Evolutionary conservation across 2,797 vertebrate genomes (phyloP).

Genomic region (Chromobotia macracanthus): DNA sequence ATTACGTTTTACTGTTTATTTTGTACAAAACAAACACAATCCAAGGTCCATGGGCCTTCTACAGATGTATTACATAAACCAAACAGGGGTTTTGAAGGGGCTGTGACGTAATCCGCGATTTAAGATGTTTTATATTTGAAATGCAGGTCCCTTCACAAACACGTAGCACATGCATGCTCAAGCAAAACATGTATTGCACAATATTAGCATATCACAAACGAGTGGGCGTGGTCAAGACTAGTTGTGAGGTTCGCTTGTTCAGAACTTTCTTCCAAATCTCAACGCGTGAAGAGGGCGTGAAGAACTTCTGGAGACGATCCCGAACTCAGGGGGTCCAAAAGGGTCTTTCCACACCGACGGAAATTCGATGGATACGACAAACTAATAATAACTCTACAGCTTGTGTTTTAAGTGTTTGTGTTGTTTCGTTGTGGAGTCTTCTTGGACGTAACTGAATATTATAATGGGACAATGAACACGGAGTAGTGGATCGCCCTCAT

Average conservation of each 20-base stretch:
- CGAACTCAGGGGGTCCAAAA: background rate
- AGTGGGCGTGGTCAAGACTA: slow-evolving; percentile 17
- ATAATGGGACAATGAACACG: slow-evolving; percentile 7
- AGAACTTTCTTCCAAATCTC: slow-evolving; percentile 13
- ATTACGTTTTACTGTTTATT: background rate
- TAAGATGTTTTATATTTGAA: too few species aligned
- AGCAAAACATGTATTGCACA: background rate
- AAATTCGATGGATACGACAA: slow-evolving; percentile 17
- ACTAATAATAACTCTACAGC: background rate
- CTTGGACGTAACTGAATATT: slow-evolving; percentile 12
- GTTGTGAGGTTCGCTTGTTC: slow-evolving; percentile 1
- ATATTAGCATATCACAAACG: background rate
- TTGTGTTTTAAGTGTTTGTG: background rate
- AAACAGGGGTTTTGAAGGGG: too few species aligned
- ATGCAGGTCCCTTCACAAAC: background rate
- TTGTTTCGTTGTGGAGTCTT: slow-evolving; percentile 3
- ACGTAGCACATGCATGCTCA: background rate
- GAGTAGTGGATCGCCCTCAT: background rate
- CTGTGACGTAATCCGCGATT: too few species aligned
- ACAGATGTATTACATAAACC: background rate
- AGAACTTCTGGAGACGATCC: slow-evolving; percentile 42
- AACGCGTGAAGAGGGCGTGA: slow-evolving; percentile 11
- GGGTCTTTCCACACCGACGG: background rate
- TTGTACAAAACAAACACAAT: background rate
- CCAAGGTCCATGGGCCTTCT: too few species aligned